Conservation (phyloP, 64 coral and sea anemone genomes). For the Pocillopora damicornis region DNA sequence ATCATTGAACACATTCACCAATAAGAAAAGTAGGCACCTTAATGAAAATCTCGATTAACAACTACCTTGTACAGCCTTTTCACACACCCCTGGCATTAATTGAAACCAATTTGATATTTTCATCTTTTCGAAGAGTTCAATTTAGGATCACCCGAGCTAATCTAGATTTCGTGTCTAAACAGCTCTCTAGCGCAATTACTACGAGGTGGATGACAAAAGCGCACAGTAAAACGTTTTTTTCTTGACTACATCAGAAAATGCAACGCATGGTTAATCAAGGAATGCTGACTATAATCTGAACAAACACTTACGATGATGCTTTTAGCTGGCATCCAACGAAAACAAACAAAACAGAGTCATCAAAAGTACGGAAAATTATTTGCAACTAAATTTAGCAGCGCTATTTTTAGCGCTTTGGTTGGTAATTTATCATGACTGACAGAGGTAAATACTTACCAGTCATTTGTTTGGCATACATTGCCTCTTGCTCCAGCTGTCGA, state of each 20-base stretch:
- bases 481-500: slow-evolving; percentile 65
- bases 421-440: not conserved
- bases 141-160: not conserved
- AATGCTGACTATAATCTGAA: too few species aligned
- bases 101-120: not conserved
- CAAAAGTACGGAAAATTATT: not conserved
- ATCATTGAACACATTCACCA: too few species aligned
- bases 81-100: not conserved
- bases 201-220: not conserved
- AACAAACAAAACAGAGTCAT: not conserved
- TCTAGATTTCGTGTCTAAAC: not conserved
- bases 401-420: not conserved
- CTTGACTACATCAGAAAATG: too few species aligned
- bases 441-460: slow-evolving; percentile 33
- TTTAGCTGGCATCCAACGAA: not conserved
- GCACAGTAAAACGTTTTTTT: not conserved
- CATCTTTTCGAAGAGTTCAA: not conserved
- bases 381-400: not conserved
- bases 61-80: too few species aligned
- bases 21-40: too few species aligned
- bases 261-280: too few species aligned
- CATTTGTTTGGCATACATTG: slow-evolving; percentile 63
- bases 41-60: too few species aligned
- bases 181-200: not conserved
- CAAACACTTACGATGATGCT: too few species aligned